phyloP scores from a whole-genome alignment of 2,113 vertebrate genomes.

The Barnardius zonarius region DNA sequence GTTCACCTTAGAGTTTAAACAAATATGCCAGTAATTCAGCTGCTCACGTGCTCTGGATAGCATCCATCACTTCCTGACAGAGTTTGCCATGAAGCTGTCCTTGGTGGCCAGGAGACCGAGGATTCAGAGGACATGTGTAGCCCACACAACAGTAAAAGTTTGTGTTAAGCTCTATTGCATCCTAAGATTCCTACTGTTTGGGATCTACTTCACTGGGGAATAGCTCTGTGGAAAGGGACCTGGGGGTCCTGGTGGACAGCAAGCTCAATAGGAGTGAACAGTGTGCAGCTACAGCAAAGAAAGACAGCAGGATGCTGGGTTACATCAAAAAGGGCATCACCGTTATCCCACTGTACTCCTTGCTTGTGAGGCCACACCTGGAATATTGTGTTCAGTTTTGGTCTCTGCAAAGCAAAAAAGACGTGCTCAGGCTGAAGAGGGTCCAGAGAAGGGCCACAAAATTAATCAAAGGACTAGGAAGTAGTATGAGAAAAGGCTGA shows the following conservation, averaged over 20 bases:
- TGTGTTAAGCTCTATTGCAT: background rate
- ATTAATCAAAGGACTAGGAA: background rate
- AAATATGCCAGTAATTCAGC: background rate
- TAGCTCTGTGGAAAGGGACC: background rate
- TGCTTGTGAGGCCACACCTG: background rate
- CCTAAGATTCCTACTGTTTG: background rate
- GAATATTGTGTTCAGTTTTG: background rate
- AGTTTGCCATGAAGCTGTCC: background rate
- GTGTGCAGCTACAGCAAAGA: background rate
- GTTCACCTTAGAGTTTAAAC: background rate
- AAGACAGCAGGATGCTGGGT: background rate
- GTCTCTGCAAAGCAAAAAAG: background rate
- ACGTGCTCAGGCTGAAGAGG: background rate
- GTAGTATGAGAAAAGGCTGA: background rate
- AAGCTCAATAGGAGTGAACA: background rate
- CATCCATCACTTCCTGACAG: background rate
- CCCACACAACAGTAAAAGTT: background rate
- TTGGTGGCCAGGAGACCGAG: background rate
- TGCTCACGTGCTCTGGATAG: background rate
- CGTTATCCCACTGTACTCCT: background rate
- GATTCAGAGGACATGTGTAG: background rate
- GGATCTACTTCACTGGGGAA: background rate
- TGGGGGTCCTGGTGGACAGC: background rate
- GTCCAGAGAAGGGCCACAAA: background rate
- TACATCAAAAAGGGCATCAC: background rate